Conservation (phyloP, 2,113 vertebrate genomes). For the Hiodon alosoides region DNA sequence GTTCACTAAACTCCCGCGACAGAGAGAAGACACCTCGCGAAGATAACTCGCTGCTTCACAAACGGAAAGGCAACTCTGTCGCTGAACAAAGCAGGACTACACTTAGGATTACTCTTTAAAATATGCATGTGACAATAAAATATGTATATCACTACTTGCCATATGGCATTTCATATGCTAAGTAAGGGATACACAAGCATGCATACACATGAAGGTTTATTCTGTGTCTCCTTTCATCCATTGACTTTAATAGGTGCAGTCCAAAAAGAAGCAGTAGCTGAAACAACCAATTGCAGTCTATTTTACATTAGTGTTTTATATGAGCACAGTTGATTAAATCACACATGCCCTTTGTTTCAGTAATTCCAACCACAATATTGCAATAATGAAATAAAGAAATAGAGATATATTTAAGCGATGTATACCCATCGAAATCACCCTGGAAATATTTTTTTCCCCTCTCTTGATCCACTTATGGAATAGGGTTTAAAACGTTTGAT, state of each 20-base stretch:
- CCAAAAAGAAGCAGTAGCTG: constrained; percentile 49
- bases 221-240: constrained; percentile 37
- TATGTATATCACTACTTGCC: constrained; percentile 58
- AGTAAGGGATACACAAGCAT: constrained; percentile 39
- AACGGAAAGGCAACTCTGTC: not conserved
- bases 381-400: constrained; percentile 45
- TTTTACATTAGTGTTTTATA: constrained; percentile 47
- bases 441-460: too few relatives aligned
- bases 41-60: too few relatives aligned
- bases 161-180: constrained; percentile 39
- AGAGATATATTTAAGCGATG: constrained; percentile 17
- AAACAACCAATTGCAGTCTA: constrained; percentile 56
- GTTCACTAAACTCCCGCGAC: too few relatives aligned
- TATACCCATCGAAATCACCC: too few relatives aligned
- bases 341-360: constrained; percentile 54
- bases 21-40: too few relatives aligned
- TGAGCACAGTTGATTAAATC: constrained; percentile 43
- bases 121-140: constrained; percentile 58
- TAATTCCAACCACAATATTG: constrained; percentile 48
- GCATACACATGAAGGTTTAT: constrained; percentile 34
- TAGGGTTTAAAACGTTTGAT: too few relatives aligned
- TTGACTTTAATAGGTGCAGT: constrained; percentile 54
- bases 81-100: constrained; percentile 52
- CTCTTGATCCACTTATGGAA: too few relatives aligned
- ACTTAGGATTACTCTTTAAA: constrained; percentile 51